Conservation (phyloP, 2,888 invertebrate genomes). For the Leistus spinibarbis region DNA sequence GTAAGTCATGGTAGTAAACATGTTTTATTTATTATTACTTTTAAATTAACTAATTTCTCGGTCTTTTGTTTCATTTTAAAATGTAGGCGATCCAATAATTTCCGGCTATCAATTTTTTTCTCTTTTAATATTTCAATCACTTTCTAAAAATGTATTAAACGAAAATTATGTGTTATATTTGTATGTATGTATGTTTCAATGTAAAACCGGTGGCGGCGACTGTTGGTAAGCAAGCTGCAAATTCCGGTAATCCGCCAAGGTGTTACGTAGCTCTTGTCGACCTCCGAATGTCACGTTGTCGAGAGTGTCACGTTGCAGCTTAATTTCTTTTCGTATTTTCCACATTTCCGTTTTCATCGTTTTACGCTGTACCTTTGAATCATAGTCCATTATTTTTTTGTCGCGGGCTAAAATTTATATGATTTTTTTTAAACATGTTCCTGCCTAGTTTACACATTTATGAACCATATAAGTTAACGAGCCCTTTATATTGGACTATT, state of each 20-base stretch:
- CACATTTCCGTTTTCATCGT: conserved; percentile 65
- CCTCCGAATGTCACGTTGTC: conserved; percentile 66
- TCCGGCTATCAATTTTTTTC: conserved; percentile 67
- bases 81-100: conserved; percentile 65
- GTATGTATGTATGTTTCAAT: not conserved
- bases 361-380: conserved; percentile 58
- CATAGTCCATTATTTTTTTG: conserved; percentile 65
- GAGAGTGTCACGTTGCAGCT: conserved; percentile 61
- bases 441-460: conserved; percentile 42
- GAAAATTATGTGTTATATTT: not conserved
- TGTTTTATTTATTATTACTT: conserved; percentile 55
- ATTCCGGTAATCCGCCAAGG: conserved; percentile 63
- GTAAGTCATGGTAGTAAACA: not conserved
- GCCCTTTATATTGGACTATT: conserved; percentile 68
- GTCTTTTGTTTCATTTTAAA: conserved; percentile 67
- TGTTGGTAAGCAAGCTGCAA: conserved; percentile 64
- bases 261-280: conserved; percentile 64
- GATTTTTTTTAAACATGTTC: not conserved
- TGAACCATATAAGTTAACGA: conserved; percentile 69
- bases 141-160: conserved; percentile 56
- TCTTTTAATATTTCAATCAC: conserved; percentile 66
- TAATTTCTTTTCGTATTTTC: conserved; percentile 63
- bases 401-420: conserved; percentile 61
- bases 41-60: conserved; percentile 63
- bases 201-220: conserved; percentile 53